Conservation (phyloP, 2,888 invertebrate genomes). For the Sarcophaga subvicina region DNA sequence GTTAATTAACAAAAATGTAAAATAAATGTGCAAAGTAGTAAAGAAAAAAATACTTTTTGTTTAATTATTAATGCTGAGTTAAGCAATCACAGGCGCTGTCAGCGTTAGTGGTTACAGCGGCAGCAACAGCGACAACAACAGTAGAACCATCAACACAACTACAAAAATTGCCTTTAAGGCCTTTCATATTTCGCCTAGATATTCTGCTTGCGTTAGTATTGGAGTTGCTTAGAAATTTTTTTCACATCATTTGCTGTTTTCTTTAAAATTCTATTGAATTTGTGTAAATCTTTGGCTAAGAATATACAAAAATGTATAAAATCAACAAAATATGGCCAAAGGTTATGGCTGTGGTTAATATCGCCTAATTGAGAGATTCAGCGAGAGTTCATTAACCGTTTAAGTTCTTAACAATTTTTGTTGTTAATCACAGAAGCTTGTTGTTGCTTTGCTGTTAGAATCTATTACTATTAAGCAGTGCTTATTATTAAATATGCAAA, state of each 20-base stretch:
- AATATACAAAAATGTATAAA: background rate
- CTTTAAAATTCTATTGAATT: background rate
- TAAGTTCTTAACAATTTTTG: conserved; percentile 7
- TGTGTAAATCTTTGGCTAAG: background rate
- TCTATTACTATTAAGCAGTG: background rate
- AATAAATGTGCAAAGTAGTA: background rate
- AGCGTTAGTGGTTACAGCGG: background rate
- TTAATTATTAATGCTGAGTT: conserved; percentile 51
- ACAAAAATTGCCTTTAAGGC: conserved; percentile 2
- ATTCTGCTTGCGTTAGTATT: background rate
- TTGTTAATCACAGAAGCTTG: background rate
- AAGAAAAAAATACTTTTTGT: conserved; percentile 10
- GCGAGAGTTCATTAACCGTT: conserved; percentile 59
- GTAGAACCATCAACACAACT: background rate
- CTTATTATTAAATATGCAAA: background rate
- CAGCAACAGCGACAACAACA: background rate
- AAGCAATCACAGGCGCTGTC: conserved; percentile 32
- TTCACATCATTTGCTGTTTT: background rate
- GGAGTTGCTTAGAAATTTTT: background rate
- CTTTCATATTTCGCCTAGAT: conserved; percentile 49
- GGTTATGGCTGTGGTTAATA: conserved; percentile 19
- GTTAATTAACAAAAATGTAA: conserved; percentile 7
- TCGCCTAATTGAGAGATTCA: background rate
- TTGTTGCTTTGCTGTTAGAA: conserved; percentile 1
- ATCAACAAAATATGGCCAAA: background rate